phyloP scores from a whole-genome alignment of 2,888 invertebrate species.

The Amphipoea oculea region DNA sequence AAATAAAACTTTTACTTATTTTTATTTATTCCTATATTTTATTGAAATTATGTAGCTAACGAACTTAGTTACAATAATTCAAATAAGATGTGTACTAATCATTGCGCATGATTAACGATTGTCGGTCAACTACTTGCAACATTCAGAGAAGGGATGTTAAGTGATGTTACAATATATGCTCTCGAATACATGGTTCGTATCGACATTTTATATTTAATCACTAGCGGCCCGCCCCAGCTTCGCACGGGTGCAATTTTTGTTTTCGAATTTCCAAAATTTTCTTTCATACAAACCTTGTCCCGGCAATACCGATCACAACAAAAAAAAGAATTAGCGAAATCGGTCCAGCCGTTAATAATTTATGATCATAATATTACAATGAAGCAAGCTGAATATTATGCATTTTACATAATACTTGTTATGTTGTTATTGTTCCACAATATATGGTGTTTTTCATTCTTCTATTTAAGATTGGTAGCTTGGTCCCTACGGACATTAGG shows the following conservation, averaged over 20 bases:
- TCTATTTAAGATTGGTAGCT: neutral
- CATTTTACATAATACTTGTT: neutral
- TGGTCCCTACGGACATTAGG: neutral
- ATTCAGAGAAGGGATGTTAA: constrained; percentile 58
- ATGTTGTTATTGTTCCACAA: neutral
- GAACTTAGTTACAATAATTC: neutral
- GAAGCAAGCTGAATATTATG: neutral
- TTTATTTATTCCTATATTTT: neutral
- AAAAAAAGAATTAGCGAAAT: no score
- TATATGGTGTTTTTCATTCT: neutral
- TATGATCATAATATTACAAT: neutral
- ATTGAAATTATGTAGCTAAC: neutral
- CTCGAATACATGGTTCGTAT: constrained; percentile 13
- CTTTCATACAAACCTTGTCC: no score
- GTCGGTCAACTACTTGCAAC: constrained; percentile 56
- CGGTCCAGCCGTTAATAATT: no score
- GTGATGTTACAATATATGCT: constrained; percentile 41
- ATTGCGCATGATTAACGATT: constrained; percentile 41
- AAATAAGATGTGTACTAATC: constrained; percentile 23
- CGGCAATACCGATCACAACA: no score
- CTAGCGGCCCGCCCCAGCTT: no score
- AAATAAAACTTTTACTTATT: no score
- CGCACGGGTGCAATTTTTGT: no score
- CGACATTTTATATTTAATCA: constrained; percentile 29
- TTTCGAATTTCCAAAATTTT: no score